Percentiles rank a stretch among this genome's conserved stretches.
Conservation (phyloP, 2,797 vertebrate species). For the Hybognathus amarus region DNA sequence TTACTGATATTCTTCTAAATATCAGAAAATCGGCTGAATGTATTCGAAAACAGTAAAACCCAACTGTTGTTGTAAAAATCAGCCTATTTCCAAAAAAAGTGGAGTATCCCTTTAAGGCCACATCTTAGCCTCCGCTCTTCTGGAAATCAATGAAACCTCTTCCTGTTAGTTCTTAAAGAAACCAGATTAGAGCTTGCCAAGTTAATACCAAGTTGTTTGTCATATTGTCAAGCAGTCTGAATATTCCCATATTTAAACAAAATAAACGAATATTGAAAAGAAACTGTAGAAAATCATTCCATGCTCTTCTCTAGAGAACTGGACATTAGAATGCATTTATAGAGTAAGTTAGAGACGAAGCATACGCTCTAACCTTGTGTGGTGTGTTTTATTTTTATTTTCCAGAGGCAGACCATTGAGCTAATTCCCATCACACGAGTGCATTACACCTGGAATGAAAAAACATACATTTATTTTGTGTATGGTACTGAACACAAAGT, state of each 20-base stretch:
- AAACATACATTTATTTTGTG: conserved; percentile 65
- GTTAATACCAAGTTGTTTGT: neutral
- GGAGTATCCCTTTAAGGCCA: neutral
- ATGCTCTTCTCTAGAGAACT: neutral
- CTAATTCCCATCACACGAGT: conserved; percentile 69
- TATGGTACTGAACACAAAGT: conserved; percentile 68
- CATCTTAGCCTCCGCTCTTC: neutral
- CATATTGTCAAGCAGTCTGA: neutral
- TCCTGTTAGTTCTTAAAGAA: neutral
- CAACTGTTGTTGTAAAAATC: too few relatives aligned
- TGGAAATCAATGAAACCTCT: neutral
- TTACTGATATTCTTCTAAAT: too few relatives aligned
- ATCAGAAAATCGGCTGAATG: too few relatives aligned
- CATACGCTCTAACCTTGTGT: neutral
- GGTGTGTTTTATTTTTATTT: neutral
- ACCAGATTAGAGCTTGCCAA: neutral
- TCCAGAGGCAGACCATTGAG: conserved; percentile 69
- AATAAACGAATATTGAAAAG: neutral
- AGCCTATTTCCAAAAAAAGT: too few relatives aligned
- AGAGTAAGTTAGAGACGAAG: neutral
- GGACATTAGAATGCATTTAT: neutral
- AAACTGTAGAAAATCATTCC: neutral
- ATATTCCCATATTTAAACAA: neutral
- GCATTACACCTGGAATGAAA: conserved; percentile 67
- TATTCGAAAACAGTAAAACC: too few relatives aligned